phyloP scores from a whole-genome alignment of 2,888 invertebrate species.

The Gandaritis pyraliata region DNA sequence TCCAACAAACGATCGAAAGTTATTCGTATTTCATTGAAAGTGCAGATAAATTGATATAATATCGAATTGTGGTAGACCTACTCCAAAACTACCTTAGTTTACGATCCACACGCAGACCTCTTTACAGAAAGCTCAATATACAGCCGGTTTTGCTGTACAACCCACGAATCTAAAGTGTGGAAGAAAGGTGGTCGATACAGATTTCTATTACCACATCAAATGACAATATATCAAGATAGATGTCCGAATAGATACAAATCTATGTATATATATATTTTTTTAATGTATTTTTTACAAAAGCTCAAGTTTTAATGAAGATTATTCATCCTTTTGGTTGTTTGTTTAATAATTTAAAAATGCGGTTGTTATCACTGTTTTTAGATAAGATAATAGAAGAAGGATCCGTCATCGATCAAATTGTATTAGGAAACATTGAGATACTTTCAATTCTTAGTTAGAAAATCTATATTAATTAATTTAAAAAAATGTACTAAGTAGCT shows the following conservation, averaged over 20 bases:
- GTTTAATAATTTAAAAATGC: neutral
- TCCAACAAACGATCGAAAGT: conserved; percentile 22
- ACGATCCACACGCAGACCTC: conserved; percentile 1
- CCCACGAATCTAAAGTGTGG: conserved; percentile 7
- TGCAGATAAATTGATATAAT: conserved; percentile 20
- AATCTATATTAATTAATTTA: too few relatives aligned
- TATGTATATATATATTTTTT: too few relatives aligned
- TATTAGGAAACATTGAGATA: conserved; percentile 3
- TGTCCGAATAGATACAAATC: conserved; percentile 37
- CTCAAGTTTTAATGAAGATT: conserved; percentile 2
- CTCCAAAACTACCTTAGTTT: conserved; percentile 17
- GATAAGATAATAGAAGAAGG: neutral
- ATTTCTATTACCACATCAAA: conserved; percentile 33
- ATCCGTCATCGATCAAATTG: conserved; percentile 13
- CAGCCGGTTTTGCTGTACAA: conserved; percentile 10
- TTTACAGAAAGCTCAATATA: conserved; percentile 1
- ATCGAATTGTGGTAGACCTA: conserved; percentile 13
- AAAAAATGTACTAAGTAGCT: too few relatives aligned
- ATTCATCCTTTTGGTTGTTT: conserved; percentile 2
- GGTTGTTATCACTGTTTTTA: neutral
- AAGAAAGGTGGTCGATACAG: conserved; percentile 29
- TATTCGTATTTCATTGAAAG: conserved; percentile 18
- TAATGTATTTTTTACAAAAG: conserved; percentile 25
- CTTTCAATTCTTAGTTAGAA: neutral
- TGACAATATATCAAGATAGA: conserved; percentile 41